phyloP scores from a whole-genome alignment of 2,113 vertebrate species.

The Fregata magnificens region DNA sequence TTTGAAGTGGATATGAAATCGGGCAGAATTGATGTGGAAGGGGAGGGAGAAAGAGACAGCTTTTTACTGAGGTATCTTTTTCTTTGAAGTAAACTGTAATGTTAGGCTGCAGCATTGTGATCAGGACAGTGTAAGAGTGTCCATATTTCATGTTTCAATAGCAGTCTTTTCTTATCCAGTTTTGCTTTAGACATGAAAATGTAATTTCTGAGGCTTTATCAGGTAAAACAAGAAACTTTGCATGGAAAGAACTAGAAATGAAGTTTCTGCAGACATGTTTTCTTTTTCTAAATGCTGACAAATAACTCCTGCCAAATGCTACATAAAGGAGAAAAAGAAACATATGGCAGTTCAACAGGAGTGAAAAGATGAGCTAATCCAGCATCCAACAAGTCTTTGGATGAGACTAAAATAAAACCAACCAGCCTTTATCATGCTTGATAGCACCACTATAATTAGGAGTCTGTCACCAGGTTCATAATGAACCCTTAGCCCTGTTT shows the following conservation, averaged over 20 bases:
- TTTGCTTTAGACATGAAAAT: not conserved
- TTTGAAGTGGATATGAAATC: conserved; percentile 14
- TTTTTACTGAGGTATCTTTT: conserved; percentile 10
- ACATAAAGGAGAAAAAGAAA: conserved; percentile 62
- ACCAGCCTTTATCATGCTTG: conserved; percentile 62
- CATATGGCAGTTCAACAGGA: conserved; percentile 62
- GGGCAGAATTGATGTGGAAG: not conserved
- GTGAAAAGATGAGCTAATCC: conserved; percentile 67
- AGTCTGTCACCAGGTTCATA: conserved; percentile 57
- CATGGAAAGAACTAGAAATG: not conserved
- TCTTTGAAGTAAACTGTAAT: not conserved
- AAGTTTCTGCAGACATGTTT: conserved; percentile 38
- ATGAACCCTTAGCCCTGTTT: conserved; percentile 53
- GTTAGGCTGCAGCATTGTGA: not conserved
- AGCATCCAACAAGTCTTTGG: conserved; percentile 58
- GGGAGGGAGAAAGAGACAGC: not conserved
- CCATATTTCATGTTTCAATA: not conserved
- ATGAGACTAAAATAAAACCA: conserved; percentile 62
- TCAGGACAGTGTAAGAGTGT: not conserved
- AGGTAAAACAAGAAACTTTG: not conserved
- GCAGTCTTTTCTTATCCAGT: not conserved
- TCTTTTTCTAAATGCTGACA: conserved; percentile 52
- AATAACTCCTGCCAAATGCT: conserved; percentile 57
- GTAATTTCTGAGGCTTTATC: not conserved
- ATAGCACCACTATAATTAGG: conserved; percentile 65